Base-by-base conservation (phyloP, 2,888 invertebrate species). In the Acleris literana region DNA sequence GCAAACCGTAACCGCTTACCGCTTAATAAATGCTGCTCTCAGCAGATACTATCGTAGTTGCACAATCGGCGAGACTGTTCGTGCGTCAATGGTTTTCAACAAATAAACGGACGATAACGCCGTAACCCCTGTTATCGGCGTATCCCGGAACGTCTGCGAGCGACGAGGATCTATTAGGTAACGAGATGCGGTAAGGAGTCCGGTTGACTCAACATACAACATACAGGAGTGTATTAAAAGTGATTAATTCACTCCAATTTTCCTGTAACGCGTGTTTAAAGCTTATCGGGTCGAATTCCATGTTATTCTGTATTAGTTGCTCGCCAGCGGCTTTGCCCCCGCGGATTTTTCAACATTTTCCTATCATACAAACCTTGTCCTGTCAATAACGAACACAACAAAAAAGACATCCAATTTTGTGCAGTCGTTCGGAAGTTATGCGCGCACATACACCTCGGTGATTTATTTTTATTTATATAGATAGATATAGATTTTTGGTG, bases 111-210 rank as follows among this genome's bases (percentile, higher is more conserved):
- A 65, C 68, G 92, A 92, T 92, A 92, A 89, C 88, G 87, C 77
- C 72, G 79, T 90, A 87, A 91, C 91, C 90, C 78, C 82, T 87
- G 81, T 87, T 92, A 92, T 91, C 92, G 71, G 70, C 76, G 79
- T 84, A 89, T 90, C 88, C 92, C 90, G 91, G 92, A 90, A 88
- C 90, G 92, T 91, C 91, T 92, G 87, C 85, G 81, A 83, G 82
- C 83, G 81, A 78, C 75, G 77, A 82, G 84, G 81, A 85, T 81
- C 81, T 83, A 83, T 84, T 86, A 83, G 80, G 81, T 84, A 83
- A 84, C 77, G 72, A 71, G 70, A 70, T 77, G 76, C 76, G 20
- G 56, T 16, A 1, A 22, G 43, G 39, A 20, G 20, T 16, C 13
- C 7, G 13, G 20, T 43, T 39, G 55, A 43, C 20, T 43, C 55